Evolutionary conservation across 2,113 vertebrate species (phyloP).

Genomic region (Heptranchias perlo): DNA sequence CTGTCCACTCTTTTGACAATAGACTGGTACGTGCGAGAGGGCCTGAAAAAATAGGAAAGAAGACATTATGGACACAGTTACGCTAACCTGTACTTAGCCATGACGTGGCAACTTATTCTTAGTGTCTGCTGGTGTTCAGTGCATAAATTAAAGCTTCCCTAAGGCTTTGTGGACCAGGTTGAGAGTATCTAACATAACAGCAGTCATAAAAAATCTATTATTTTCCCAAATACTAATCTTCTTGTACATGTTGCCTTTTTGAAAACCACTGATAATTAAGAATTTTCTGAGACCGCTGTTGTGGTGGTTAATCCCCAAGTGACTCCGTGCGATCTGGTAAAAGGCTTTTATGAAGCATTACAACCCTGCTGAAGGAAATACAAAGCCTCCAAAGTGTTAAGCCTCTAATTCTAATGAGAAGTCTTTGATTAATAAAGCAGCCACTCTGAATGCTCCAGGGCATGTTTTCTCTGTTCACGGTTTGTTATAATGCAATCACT

Average conservation of each 20-base stretch:
- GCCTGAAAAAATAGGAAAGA: neutral
- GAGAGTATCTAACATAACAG: neutral
- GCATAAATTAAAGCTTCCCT: neutral
- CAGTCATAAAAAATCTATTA: neutral
- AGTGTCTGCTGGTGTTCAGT: neutral
- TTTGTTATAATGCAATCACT: neutral
- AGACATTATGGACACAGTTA: neutral
- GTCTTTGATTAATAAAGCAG: neutral
- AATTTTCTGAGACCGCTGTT: neutral
- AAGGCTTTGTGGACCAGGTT: neutral
- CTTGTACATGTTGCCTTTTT: neutral
- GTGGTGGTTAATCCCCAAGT: neutral
- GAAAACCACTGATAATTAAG: neutral
- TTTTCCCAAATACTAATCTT: neutral
- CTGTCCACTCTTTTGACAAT: neutral
- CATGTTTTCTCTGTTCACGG: neutral
- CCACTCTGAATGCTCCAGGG: neutral
- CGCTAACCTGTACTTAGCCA: neutral
- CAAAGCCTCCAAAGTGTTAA: too few relatives aligned
- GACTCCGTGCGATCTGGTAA: neutral
- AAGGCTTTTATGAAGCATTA: neutral
- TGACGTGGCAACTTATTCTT: neutral
- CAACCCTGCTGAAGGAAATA: neutral
- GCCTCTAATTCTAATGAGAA: neutral
- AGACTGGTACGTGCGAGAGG: neutral